These are phyloP conservation scores for Mactra quadrangularis DNA, from an alignment of 1,140 invertebrate species.

Conservation along the genomic window DNA sequence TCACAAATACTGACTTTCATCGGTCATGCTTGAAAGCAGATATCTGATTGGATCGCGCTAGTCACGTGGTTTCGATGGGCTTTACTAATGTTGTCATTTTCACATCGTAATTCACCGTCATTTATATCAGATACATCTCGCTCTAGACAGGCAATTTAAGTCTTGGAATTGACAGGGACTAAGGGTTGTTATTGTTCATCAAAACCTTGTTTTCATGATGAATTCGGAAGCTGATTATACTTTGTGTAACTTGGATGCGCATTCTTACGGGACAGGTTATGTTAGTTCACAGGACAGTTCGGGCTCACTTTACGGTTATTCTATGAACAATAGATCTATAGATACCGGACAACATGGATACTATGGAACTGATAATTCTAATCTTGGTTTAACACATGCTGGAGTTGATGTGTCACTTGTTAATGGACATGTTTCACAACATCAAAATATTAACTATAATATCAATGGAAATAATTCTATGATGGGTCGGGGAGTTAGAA, in stretches of 20 bases:
- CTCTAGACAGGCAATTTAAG: conserved; percentile 79
- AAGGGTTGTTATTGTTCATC: conserved; percentile 49
- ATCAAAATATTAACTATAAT: conserved; percentile 56
- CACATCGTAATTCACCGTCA: conserved; percentile 80
- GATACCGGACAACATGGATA: conserved; percentile 76
- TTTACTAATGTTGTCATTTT: conserved; percentile 78
- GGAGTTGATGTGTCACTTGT: conserved; percentile 70
- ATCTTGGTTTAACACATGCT: conserved; percentile 46
- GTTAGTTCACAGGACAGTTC: conserved; percentile 66
- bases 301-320: conserved; percentile 72
- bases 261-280: conserved; percentile 75
- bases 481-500: conserved; percentile 66
- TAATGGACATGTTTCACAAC: conserved; percentile 66
- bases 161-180: conserved; percentile 62
- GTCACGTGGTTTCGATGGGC: conserved; percentile 74
- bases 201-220: conserved; percentile 68
- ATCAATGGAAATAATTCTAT: conserved; percentile 64
- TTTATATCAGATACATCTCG: conserved; percentile 81
- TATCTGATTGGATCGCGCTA: conserved; percentile 71
- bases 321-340: conserved; percentile 72
- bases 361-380: conserved; percentile 70
- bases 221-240: conserved; percentile 79
- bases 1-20: conserved; percentile 67
- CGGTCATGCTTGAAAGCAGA: conserved; percentile 62
- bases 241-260: conserved; percentile 78